Conservation (phyloP, 2,797 vertebrate genomes). For the Hemitrygon akajei region DNA sequence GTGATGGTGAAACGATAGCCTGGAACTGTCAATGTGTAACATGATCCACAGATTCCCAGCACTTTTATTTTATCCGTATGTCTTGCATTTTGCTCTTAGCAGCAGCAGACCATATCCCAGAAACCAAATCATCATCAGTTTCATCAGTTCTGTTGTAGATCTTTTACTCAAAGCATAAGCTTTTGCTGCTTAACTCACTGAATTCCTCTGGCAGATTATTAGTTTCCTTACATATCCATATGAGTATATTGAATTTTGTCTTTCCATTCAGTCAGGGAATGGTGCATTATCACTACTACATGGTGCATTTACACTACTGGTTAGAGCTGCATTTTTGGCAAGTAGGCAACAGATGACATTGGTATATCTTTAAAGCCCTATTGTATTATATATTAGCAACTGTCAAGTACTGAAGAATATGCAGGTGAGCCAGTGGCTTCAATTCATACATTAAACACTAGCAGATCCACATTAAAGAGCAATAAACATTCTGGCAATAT, state of each 20-base stretch:
- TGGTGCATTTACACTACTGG: no score
- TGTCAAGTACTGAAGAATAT: neutral
- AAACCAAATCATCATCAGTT: no score
- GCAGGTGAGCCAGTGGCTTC: neutral
- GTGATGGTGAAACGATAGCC: neutral
- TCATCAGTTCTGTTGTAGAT: no score
- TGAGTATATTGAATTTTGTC: no score
- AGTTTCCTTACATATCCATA: no score
- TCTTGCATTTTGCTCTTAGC: neutral
- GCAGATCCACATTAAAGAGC: neutral
- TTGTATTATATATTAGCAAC: neutral
- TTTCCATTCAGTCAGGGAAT: no score
- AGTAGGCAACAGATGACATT: neutral
- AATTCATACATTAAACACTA: neutral
- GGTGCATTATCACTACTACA: no score
- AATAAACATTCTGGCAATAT: neutral
- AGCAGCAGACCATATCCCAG: neutral
- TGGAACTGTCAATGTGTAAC: neutral
- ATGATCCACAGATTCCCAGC: neutral
- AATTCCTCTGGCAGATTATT: no score
- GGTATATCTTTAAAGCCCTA: neutral
- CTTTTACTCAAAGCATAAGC: no score
- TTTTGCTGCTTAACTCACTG: no score
- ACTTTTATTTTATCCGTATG: neutral
- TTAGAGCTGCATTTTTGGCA: no score